Conservation (phyloP, 2,113 vertebrate genomes). For the Otocyon megalotis region DNA sequence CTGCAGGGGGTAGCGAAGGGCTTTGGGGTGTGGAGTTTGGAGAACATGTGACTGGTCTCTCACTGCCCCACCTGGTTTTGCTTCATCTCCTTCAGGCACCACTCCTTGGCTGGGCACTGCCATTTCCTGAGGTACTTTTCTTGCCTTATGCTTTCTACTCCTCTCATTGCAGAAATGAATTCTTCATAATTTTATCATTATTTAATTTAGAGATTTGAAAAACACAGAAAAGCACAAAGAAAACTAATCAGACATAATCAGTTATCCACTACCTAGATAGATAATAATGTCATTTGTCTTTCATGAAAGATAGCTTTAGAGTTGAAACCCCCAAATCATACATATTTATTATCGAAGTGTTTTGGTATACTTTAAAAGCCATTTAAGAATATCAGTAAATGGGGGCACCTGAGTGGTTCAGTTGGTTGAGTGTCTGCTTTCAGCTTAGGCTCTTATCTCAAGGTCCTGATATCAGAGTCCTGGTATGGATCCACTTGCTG, state of each 20-base stretch:
- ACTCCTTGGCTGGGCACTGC: not conserved
- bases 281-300: not conserved
- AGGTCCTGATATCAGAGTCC: not conserved
- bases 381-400: not conserved
- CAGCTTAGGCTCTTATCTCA: not conserved
- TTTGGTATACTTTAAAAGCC: not conserved
- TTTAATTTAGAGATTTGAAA: not conserved
- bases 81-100: not conserved
- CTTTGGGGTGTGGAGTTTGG: not conserved
- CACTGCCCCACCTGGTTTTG: not conserved
- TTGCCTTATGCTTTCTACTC: not conserved
- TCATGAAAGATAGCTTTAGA: not conserved
- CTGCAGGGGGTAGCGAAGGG: not conserved
- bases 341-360: not conserved
- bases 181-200: not conserved
- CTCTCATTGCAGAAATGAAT: not conserved
- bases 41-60: not conserved
- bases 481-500: fast-evolving
- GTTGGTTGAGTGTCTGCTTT: not conserved
- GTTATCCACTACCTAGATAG: not conserved
- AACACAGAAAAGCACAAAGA: not conserved
- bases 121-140: not conserved
- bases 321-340: not conserved
- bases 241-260: not conserved
- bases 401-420: not conserved